phyloP scores from a whole-genome alignment of 2,797 vertebrate genomes.

The Chloroceryle amazona region DNA sequence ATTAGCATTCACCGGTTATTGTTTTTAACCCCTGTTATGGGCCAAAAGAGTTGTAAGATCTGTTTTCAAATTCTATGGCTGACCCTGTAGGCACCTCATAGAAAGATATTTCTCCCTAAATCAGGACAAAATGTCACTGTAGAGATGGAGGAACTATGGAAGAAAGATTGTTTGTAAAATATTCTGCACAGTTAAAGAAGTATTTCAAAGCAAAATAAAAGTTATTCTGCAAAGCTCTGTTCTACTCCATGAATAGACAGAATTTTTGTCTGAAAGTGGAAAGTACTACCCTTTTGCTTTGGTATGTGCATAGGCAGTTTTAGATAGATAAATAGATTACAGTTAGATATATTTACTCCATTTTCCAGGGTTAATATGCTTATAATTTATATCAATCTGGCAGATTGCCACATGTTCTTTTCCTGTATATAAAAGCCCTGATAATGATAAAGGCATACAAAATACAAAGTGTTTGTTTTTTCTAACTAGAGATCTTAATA shows the following conservation, averaged over 20 bases:
- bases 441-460: background rate
- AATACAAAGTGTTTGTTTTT: constrained; percentile 12
- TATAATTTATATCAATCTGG: background rate
- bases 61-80: background rate
- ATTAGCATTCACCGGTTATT: background rate
- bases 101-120: background rate
- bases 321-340: background rate
- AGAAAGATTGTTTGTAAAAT: constrained; percentile 14
- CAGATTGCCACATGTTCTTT: background rate
- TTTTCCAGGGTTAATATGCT: background rate
- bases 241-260: background rate
- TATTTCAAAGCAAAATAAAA: constrained; percentile 23
- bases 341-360: background rate
- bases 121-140: background rate
- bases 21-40: background rate
- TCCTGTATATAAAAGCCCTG: background rate
- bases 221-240: background rate
- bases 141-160: background rate
- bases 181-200: background rate
- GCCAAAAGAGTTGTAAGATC: background rate
- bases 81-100: background rate
- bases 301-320: background rate
- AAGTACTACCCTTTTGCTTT: constrained; percentile 47
- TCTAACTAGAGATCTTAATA: background rate
- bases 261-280: constrained; percentile 18